Conservation (phyloP, 2,797 vertebrate species). For the Sphaeramia orbicularis region DNA sequence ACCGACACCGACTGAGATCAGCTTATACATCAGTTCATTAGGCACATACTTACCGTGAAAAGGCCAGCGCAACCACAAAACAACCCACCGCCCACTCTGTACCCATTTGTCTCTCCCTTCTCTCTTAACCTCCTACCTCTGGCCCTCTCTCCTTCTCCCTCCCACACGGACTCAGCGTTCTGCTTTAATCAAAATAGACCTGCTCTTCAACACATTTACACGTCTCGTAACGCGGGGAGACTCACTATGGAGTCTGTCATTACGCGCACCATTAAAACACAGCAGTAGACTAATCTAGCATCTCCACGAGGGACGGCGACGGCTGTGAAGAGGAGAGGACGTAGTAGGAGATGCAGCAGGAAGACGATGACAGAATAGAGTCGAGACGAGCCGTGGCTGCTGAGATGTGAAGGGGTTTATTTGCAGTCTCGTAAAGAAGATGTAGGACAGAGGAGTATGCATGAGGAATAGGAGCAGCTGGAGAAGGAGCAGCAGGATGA, state of each 20-base stretch:
- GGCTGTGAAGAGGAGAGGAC: too few relatives aligned
- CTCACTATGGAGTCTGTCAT: slow-evolving; percentile 63
- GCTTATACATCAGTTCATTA: slow-evolving; percentile 65
- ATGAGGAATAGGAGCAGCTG: not conserved
- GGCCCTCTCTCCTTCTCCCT: slow-evolving; percentile 10
- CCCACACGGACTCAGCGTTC: slow-evolving; percentile 8
- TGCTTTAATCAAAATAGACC: slow-evolving; percentile 65
- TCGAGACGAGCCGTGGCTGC: not conserved
- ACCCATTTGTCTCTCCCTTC: slow-evolving; percentile 42
- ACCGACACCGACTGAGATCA: slow-evolving; percentile 50
- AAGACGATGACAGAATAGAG: slow-evolving; percentile 2
- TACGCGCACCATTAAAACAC: slow-evolving; percentile 78
- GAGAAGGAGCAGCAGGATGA: slow-evolving; percentile 11
- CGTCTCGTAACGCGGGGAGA: slow-evolving; percentile 60
- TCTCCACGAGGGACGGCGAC: slow-evolving; percentile 55
- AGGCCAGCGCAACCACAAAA: slow-evolving; percentile 68
- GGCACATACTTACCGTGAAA: slow-evolving; percentile 72
- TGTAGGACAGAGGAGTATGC: not conserved
- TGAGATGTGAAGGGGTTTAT: not conserved
- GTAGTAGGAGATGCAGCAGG: slow-evolving; percentile 26
- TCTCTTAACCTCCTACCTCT: slow-evolving; percentile 45
- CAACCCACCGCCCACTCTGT: slow-evolving; percentile 63
- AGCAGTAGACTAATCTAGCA: slow-evolving; percentile 71
- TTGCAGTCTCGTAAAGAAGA: not conserved
- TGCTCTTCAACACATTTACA: slow-evolving; percentile 70